Conservation (phyloP, 2,888 invertebrate species). For the Drosophila anomelani region DNA sequence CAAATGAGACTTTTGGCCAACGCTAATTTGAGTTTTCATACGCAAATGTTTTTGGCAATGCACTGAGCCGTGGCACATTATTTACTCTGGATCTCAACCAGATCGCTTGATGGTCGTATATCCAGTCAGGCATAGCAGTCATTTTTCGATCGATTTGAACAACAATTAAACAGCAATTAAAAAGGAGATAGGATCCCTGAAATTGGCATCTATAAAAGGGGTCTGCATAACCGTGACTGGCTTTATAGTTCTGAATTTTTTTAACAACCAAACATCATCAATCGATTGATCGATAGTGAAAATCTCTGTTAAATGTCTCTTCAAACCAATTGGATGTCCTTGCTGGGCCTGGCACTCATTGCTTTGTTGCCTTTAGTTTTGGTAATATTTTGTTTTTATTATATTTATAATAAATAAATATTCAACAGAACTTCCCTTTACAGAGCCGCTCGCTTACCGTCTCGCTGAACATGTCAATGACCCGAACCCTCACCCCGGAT, state of each 20-base stretch:
- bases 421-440: accelerated
- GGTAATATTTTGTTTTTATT: constrained; percentile 48
- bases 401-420: background rate
- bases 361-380: constrained; percentile 46
- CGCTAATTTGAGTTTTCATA: constrained; percentile 33
- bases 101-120: background rate
- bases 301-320: constrained; percentile 42
- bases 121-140: constrained; percentile 50
- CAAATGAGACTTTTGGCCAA: constrained; percentile 13
- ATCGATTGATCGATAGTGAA: background rate
- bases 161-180: constrained; percentile 56
- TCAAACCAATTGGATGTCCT: constrained; percentile 20
- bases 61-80: constrained; percentile 43
- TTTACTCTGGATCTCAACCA: background rate
- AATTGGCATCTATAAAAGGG: constrained; percentile 26
- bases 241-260: constrained; percentile 48
- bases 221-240: background rate
- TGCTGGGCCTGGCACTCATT: constrained; percentile 48
- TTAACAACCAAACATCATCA: background rate
- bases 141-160: constrained; percentile 17
- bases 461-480: constrained; percentile 73
- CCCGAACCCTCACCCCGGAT: constrained; percentile 59
- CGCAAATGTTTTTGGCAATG: constrained; percentile 40
- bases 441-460: constrained; percentile 69
- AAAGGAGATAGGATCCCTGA: constrained; percentile 1